Evolutionary conservation across 2,888 invertebrate genomes (phyloP), one percentile per base, ranked within the genome.

Genomic region (Cephus spinipes): DNA sequence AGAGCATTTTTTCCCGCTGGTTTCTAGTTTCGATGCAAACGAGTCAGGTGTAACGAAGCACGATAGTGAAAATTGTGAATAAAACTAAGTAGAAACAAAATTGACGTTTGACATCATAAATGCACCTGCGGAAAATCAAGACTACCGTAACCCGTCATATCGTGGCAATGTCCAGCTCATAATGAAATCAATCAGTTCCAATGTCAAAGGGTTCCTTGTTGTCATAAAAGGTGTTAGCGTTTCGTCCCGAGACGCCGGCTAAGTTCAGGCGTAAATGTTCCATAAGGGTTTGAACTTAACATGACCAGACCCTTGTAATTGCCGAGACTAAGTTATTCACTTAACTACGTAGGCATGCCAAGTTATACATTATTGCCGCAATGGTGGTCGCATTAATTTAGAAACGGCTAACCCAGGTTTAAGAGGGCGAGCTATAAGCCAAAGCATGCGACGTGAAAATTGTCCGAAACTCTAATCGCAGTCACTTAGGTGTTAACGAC

Each of bases 321-420:
- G 86, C 84, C 83, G 76, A 80, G 87, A 86, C 87, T 74, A 81
- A 88, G 86, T 88, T 88, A 88, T 88, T 88, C 87, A 87, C 85
- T 88, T 88, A 88, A 88, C 87, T 85, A 87, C 85, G 86, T 85
- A 85, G 79, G 80, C 79, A 78, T 79, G 73, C 81, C 81, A 78
- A 79, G 84, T 85, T 84, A 78, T 83, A 85, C 84, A 83, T 85
- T 87, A 87, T 85, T 85, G 82, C 82, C 76, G 84, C 77, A 79
- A 84, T 81, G 83, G 83, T 79, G 80, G 86, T 81, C 83, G 83
- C 83, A 84, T 88, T 88, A 88, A 88, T 88, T 84, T 83, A 79
- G 75, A 76, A 75, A 30, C 11, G 69, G 30, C 12, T 15, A 69
- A 30, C 69, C 32, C 69, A 30, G 69, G 40, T 40, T 15, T 36